Evolutionary conservation across 2,113 vertebrate species (phyloP).

Genomic region (Tyto alba): DNA sequence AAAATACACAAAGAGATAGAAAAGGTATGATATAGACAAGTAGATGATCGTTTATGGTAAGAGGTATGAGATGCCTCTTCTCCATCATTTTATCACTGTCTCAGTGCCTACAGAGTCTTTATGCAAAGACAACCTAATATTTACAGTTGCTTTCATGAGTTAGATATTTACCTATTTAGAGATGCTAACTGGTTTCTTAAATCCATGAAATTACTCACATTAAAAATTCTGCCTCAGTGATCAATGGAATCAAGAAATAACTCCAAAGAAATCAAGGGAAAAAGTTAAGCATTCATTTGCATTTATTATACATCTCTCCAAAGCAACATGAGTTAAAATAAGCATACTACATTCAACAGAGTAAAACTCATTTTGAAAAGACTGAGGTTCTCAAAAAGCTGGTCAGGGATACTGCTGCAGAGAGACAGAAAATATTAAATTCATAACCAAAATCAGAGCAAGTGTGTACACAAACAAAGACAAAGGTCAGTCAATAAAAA

Average conservation of each 20-base stretch:
- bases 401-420: not conserved
- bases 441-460: not conserved
- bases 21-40: not conserved
- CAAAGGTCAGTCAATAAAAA: not conserved
- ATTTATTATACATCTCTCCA: not conserved
- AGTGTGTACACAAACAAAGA: not conserved
- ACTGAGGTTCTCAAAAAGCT: not conserved
- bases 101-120: not conserved
- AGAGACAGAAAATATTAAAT: not conserved
- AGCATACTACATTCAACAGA: not conserved
- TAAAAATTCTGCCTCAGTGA: not conserved
- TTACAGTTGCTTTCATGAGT: not conserved
- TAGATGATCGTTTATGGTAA: not conserved
- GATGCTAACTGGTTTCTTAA: not conserved
- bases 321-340: not conserved
- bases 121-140: not conserved
- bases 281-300: not conserved
- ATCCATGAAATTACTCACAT: not conserved
- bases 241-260: not conserved
- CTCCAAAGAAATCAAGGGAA: not conserved
- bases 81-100: not conserved
- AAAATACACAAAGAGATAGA: not conserved
- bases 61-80: not conserved
- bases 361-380: not conserved
- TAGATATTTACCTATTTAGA: not conserved